Percentiles rank a stretch among this genome's conserved stretches.
phyloP scores from a whole-genome alignment of 2,797 vertebrate species.

The Esox masquinongy region DNA sequence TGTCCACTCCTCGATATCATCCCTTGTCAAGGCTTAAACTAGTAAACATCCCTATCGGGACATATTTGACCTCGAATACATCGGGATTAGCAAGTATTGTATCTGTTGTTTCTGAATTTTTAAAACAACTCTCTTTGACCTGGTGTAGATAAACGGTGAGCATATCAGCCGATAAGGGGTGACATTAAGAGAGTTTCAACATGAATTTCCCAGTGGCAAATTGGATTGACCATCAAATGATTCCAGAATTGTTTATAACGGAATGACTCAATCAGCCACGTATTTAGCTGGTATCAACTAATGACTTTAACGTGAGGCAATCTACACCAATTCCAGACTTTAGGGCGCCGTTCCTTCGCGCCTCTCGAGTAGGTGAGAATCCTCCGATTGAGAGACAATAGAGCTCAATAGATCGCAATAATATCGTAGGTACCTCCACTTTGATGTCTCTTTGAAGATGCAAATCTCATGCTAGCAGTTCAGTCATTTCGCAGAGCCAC shows the following conservation, averaged over 20 bases:
- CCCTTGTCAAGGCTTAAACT: too few species aligned
- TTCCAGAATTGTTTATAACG: conserved; percentile 20
- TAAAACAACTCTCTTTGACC: not conserved
- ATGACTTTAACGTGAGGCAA: conserved; percentile 59
- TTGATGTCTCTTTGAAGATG: conserved; percentile 72
- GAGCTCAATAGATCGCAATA: conserved; percentile 67
- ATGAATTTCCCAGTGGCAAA: conserved; percentile 18
- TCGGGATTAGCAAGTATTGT: not conserved
- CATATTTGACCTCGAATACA: not conserved
- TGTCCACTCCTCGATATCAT: not conserved
- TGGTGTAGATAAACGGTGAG: not conserved
- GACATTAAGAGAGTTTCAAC: conserved; percentile 13
- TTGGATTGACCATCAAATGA: not conserved
- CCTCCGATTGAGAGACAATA: conserved; percentile 57
- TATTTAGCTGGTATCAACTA: conserved; percentile 50
- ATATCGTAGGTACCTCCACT: conserved; percentile 63
- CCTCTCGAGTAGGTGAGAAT: conserved; percentile 64
- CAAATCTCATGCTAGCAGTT: conserved; percentile 46
- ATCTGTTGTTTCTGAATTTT: not conserved
- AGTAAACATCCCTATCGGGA: not conserved
- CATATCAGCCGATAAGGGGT: not conserved
- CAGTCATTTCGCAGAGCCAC: conserved; percentile 30
- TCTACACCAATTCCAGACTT: conserved; percentile 65
- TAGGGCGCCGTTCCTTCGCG: conserved; percentile 58
- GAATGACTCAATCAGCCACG: conserved; percentile 43